Evolutionary conservation across 2,113 vertebrate species (phyloP), one percentile per base, ranked within the genome.

Genomic region (Oreochromis niloticus): DNA sequence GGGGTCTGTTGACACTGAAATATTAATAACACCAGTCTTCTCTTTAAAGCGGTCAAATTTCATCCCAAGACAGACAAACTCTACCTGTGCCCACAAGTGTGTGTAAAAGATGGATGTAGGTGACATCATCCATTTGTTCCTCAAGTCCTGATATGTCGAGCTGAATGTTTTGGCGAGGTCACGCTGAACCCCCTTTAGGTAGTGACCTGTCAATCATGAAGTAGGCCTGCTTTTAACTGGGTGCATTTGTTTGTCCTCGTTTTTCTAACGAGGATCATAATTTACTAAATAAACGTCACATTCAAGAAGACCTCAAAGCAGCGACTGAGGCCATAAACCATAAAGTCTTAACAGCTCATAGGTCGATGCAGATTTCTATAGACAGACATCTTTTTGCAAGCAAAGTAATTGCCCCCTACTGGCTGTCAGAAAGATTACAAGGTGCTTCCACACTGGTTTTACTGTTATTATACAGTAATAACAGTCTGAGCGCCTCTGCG

Each of bases 391-490:
- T 32, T 75, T 13, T 56, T 24, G 14, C 16, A 50, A 11, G 52
- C n/a, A 22, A n/a, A 78, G 6, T 19, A 3, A 27, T 75, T 1
- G 27, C 73, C 11, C 73, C 17, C 46, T 78, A 0, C 73, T 52
- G 73, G 46, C 10, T 1, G 3, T 78, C 13, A 78, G 46, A 50
- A 19, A 48, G 17, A 78, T 30, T 19, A 50, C 73, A 52, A 0
- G 63, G 36, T 9, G 1, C 8, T 17, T 0, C 68, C 22, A 0
- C 1, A 0, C 8, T 27, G 22, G 22, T 1, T 46, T 73, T 73
- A 43, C 39, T 73, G 39, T 6, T 46, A 73, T 6, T 73, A 71
- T 71, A 24, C 22, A 71, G 66, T 71, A 12, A 66, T 66, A 66
- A 66, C 17, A 12, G 61, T 66, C 39, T 43, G 13, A 27, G 39